Evolutionary conservation across 2,797 vertebrate species (phyloP), one percentile per base, ranked within the genome.

Genomic region (Sebastes trivittatus): DNA sequence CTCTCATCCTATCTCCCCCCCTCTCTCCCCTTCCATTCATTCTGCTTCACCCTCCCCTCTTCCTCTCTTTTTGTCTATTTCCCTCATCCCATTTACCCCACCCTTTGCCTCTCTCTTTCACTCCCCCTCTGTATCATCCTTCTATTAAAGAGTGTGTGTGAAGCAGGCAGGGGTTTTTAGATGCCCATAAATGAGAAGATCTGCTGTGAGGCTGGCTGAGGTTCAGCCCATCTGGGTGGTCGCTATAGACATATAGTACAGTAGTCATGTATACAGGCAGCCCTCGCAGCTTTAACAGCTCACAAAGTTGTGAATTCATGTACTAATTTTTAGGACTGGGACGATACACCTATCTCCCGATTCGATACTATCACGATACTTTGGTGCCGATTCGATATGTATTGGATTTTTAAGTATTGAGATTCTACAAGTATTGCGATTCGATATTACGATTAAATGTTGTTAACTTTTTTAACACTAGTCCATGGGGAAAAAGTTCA

Each of bases 51-150:
- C 81, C 76, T 76, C 77, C 75, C 67, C 22, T 83, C 60, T 52
- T 72, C 42, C 63, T 66, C 9, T 58, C 23, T 86, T 86, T 85
- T 81, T 83, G 78, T 88, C 75, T 87, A 29, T 78, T 83, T 75
- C 63, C 66, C 72, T 88, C 61, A 77, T 85, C 72, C 72, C 68
- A 63, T 89, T 76, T 77, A 34, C 82, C 36, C 77, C 89, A 49
- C 74, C 76, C 62, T 23, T 71, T 80, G 25, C 83, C 75, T 54
- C 72, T 75, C 52, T 76, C 59, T 68, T 72, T 68, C 67, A 70
- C 77, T 59, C 54, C 18, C 4, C 56, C 75, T 69, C 65, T 72
- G 78, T 79, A 89, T 89, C 87, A 81, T 83, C 79, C 71, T 80
- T 67, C 72, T 75, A 67, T 88, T 90, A 88, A 86, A 84, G 49